Evolutionary conservation across 2,113 vertebrate species (phyloP).

Genomic region (Calyptomena viridis): DNA sequence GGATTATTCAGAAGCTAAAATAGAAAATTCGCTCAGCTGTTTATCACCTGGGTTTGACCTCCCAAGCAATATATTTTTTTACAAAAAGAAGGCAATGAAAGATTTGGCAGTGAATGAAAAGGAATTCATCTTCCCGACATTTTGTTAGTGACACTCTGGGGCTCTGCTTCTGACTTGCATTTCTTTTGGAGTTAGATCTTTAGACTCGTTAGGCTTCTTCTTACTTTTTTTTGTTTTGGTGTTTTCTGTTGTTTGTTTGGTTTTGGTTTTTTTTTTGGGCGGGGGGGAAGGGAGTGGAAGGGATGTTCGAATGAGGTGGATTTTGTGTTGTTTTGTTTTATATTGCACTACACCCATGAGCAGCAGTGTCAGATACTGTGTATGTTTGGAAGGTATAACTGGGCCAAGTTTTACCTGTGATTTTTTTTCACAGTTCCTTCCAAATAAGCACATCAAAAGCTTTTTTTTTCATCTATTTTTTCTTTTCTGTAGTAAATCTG

Average conservation of each 20-base stretch:
- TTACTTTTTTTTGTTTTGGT: background rate
- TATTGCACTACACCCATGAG: background rate
- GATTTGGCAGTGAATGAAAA: constrained; percentile 35
- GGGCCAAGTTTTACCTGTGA: background rate
- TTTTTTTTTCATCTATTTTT: background rate
- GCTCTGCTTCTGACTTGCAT: background rate
- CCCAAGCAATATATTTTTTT: background rate
- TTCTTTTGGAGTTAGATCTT: background rate
- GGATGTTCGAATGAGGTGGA: background rate
- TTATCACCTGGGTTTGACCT: constrained; percentile 62
- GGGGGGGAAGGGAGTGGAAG: too few species aligned
- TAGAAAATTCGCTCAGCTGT: constrained; percentile 42
- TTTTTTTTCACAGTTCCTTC: background rate
- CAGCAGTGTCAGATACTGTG: background rate
- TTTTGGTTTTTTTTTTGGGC: background rate
- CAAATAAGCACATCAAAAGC: background rate
- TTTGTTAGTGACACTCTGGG: background rate
- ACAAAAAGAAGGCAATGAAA: background rate
- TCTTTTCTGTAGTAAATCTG: background rate
- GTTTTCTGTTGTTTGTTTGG: background rate
- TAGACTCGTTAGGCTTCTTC: fast-evolving
- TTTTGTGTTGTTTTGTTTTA: background rate
- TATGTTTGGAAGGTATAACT: background rate
- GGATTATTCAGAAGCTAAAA: constrained; percentile 37
- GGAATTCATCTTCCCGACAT: background rate